A percentile compares a stretch with the other conserved stretches of the same genome.
These are phyloP conservation scores for Phaetusa simplex DNA, from an alignment of 2,113 vertebrate genomes.

Conservation along the genomic window DNA sequence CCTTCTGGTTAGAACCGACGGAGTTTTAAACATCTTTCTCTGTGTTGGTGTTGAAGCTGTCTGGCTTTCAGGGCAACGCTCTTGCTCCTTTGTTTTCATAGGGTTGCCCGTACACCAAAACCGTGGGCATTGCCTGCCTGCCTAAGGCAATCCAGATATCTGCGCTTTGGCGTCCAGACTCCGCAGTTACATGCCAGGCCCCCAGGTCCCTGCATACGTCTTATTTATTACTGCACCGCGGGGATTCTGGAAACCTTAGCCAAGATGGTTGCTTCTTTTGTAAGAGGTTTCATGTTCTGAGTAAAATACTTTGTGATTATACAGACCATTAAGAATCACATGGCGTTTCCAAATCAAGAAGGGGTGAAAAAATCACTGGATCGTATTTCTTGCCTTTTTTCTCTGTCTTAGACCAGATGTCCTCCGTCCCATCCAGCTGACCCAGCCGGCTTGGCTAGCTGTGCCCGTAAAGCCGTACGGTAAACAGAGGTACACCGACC, in stretches of 20 bases:
- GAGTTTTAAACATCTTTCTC: background rate
- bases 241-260: background rate
- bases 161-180: background rate
- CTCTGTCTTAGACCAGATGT: background rate
- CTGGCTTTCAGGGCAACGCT: background rate
- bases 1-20: background rate
- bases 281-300: background rate
- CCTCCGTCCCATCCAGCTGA: background rate
- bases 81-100: background rate
- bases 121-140: background rate
- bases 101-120: background rate
- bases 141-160: background rate
- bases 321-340: background rate
- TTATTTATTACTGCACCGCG: background rate
- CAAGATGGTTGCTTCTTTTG: background rate
- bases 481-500: background rate
- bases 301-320: background rate
- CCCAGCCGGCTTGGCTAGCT: background rate
- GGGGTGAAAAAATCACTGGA: background rate
- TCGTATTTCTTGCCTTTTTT: background rate
- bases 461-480: rapidly evolving
- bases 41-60: background rate
- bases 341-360: background rate
- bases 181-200: background rate
- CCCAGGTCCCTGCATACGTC: background rate